Base-by-base conservation (phyloP, 2,888 invertebrate species). In the Epistrophe grossulariae region DNA sequence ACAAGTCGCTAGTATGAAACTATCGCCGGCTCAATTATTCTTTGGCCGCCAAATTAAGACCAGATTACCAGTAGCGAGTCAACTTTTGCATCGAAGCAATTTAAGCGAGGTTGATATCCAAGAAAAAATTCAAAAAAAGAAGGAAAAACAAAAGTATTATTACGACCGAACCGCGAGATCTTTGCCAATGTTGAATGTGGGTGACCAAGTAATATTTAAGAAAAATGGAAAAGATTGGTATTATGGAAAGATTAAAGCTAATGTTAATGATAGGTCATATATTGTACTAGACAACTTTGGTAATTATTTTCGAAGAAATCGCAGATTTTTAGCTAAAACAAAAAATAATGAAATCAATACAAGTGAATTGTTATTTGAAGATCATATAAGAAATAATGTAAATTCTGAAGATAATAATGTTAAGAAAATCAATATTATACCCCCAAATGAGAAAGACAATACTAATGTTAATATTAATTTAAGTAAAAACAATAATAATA, bases 391-490 rank as follows among this genome's bases (percentile, higher is more conserved):
- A 40, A 40, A 24, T 8, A 50, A 55, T 40, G 35, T 50, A 9
- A 70, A 70, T 55, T 40, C 9, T 2, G 13, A 50, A 66, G 66
- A 66, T 10, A 55, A 55, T 24, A 55, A 55, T 55, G 11, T 13
- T 11, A 50, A 70, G 28, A 40, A 70, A 68, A 68, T 68, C 38
- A 52, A 68, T 38, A 68, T 68, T 52, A 38, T 68, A 68, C 52
- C 40, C 28, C 28, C 50, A 68, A 35, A 4, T 38, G 17, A 19
- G 17, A 38, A 68, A 52, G 24, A 7, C 35, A 52, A 35, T 52
- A 0, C 8, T 19, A 38, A 68, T 55, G 70, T 28, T 9, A 43
- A 70, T 4, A 28, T 43, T 10, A 11, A 24, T n/a, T 55, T 70
- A 55, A 40, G 24, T 40, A 38, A 38, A 7, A 70, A 70, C 40